A percentile compares a stretch with the other conserved stretches of the same genome.
Evolutionary conservation across 2,113 vertebrate species (phyloP).

Genomic region (Eira barbara): DNA sequence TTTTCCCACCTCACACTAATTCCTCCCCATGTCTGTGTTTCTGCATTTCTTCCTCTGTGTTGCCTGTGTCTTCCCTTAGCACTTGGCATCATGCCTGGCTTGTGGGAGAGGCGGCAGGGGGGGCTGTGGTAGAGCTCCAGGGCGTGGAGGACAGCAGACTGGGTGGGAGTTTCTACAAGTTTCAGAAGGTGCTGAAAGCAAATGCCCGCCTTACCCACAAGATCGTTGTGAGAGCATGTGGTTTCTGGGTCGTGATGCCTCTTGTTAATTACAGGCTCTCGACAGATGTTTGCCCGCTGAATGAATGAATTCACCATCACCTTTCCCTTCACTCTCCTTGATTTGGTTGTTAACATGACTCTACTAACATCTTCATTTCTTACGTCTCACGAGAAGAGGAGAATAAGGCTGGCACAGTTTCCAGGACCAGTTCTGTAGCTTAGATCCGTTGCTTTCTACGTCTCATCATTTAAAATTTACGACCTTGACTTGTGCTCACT

Average conservation of each 20-base stretch:
- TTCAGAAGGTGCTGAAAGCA: background rate
- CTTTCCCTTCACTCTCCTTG: background rate
- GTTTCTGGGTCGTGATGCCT: background rate
- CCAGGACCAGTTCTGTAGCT: background rate
- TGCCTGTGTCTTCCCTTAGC: background rate
- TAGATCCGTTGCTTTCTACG: rapidly evolving
- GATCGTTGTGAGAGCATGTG: rapidly evolving
- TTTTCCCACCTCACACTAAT: rapidly evolving
- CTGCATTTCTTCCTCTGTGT: background rate
- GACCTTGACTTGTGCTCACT: background rate
- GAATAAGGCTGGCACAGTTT: background rate
- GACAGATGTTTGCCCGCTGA: background rate
- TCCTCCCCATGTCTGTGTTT: background rate
- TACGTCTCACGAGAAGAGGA: background rate
- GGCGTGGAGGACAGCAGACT: too few species aligned
- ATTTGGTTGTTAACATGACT: background rate
- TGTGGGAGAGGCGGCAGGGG: background rate
- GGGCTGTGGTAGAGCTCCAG: background rate
- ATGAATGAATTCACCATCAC: background rate
- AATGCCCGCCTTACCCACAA: background rate
- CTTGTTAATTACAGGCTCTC: background rate
- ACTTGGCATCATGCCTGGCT: background rate
- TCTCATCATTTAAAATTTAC: background rate
- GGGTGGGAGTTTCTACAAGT: background rate
- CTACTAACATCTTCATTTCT: background rate